These are phyloP conservation scores for Scaptomyza caliginosa DNA, from an alignment of 2,888 invertebrate species.

Conservation along the genomic window DNA sequence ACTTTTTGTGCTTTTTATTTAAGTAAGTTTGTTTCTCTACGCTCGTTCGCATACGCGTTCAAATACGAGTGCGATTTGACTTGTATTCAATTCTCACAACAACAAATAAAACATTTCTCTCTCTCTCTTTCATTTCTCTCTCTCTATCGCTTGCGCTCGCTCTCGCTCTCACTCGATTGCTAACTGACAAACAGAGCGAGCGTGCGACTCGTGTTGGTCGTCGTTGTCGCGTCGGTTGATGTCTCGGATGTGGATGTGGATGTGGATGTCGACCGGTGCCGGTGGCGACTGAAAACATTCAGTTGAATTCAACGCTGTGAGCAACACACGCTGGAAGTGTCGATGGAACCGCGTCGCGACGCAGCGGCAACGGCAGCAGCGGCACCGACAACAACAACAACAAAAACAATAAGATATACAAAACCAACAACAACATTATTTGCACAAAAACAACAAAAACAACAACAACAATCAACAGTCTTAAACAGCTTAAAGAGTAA, in stretches of 20 bases:
- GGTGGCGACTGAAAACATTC: constrained; percentile 74
- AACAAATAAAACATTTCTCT: constrained; percentile 5
- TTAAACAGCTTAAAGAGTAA: constrained; percentile 11
- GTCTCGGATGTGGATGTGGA: constrained; percentile 64
- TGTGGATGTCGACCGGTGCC: constrained; percentile 67
- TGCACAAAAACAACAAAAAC: constrained; percentile 10
- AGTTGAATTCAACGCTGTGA: constrained; percentile 71
- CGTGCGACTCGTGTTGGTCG: constrained; percentile 48
- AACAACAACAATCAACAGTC: constrained; percentile 32
- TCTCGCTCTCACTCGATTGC: not conserved
- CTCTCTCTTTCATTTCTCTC: constrained; percentile 22
- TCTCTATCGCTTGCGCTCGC: constrained; percentile 6
- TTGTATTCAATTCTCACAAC: constrained; percentile 35
- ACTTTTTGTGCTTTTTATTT: constrained; percentile 2
- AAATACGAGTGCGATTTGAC: constrained; percentile 32
- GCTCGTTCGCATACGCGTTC: constrained; percentile 17
- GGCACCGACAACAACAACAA: constrained; percentile 36
- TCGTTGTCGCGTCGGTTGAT: constrained; percentile 58
- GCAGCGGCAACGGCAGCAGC: constrained; percentile 56
- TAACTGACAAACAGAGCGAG: constrained; percentile 28
- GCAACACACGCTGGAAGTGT: constrained; percentile 66
- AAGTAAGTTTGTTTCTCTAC: not conserved
- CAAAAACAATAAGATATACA: constrained; percentile 17
- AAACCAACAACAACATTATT: constrained; percentile 29
- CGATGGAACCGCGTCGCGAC: constrained; percentile 70